Conservation (phyloP, 2,113 vertebrate species). For the Rhagologus leucostigma region DNA sequence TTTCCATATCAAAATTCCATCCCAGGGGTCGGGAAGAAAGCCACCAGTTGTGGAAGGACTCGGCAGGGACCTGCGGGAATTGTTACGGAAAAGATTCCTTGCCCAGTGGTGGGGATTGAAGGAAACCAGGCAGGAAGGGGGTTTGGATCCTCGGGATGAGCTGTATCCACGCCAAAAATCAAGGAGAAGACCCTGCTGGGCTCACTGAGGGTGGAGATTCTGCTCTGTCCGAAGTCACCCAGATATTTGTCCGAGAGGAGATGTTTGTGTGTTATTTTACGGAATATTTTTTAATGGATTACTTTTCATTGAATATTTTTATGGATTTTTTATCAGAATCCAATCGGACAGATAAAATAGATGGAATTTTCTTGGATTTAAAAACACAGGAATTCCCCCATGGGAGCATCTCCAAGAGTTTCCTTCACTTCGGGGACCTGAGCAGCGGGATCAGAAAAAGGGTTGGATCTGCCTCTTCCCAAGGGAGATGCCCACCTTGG, state of each 20-base stretch:
- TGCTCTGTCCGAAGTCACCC: neutral
- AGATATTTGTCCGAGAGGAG: neutral
- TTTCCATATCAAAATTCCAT: neutral
- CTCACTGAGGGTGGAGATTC: neutral
- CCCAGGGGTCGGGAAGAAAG: neutral
- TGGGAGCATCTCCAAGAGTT: neutral
- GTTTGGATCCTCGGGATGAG: neutral
- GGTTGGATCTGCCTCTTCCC: neutral
- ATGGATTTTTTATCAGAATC: neutral
- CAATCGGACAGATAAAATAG: rapidly evolving
- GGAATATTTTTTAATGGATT: neutral
- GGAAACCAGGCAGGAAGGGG: neutral
- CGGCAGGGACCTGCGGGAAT: neutral
- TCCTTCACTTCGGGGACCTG: neutral
- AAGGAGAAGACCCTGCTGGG: neutral
- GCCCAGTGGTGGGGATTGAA: neutral
- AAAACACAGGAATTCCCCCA: neutral
- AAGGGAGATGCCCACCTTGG: neutral
- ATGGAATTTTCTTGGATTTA: neutral
- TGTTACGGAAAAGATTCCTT: neutral
- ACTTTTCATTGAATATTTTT: neutral
- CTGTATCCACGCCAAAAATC: neutral
- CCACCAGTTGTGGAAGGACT: neutral
- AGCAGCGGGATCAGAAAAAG: neutral
- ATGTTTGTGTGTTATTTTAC: rapidly evolving